Evolutionary conservation across 35 echinoderm and acorn worm species (phyloP).

Genomic region (Patiria miniata): DNA sequence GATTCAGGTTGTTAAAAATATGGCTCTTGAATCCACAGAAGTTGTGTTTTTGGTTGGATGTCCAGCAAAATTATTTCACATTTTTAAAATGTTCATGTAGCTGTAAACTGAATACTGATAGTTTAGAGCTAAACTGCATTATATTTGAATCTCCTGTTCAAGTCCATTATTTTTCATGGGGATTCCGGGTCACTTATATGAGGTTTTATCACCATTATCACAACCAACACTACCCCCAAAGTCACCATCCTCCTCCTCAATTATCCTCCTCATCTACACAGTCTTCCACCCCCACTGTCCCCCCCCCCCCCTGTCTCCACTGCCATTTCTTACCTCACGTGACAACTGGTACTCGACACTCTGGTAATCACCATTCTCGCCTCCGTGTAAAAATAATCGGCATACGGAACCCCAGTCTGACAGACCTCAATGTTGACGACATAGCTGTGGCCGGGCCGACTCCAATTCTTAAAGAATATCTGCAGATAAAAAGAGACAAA

Average conservation of each 20-base stretch:
- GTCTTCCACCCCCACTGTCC: not conserved
- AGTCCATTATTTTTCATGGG: no score
- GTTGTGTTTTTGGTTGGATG: no score
- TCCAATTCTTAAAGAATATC: constrained; percentile 68
- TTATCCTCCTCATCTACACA: not conserved
- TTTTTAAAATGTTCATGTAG: no score
- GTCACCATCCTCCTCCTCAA: not conserved
- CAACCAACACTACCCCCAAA: no score
- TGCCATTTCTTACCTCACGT: constrained; percentile 56
- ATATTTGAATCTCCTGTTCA: no score
- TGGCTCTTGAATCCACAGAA: no score
- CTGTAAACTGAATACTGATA: no score
- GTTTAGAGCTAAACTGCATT: no score
- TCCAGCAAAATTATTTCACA: no score
- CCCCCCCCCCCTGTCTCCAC: not conserved
- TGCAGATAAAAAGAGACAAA: constrained; percentile 1
- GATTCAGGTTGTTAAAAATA: not conserved
- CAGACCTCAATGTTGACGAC: constrained; percentile 55
- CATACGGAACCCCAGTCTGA: constrained; percentile 84
- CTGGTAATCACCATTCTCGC: constrained; percentile 60
- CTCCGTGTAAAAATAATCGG: constrained; percentile 77
- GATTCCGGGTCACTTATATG: no score
- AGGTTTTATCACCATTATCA: no score
- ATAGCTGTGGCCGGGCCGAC: constrained; percentile 69
- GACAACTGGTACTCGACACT: constrained; percentile 45